Conservation (phyloP, 2,797 vertebrate genomes). For the Eutrigla gurnardus region DNA sequence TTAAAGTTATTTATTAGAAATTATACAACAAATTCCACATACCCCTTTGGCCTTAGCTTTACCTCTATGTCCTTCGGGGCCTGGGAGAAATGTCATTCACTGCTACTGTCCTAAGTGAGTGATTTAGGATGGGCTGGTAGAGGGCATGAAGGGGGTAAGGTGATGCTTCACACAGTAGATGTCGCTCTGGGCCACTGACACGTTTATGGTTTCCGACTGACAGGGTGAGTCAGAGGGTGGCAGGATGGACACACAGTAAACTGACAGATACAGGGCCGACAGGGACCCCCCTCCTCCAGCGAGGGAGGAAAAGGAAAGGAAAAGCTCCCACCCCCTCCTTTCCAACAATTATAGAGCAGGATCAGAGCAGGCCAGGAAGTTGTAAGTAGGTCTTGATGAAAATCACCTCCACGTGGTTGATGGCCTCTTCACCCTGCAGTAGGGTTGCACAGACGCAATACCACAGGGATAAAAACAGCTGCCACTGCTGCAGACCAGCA, state of each 20-base stretch:
- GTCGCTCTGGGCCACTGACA: constrained; percentile 65
- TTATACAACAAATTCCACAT: neutral
- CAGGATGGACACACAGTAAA: constrained; percentile 68
- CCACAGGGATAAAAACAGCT: constrained; percentile 14
- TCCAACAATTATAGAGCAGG: constrained; percentile 45
- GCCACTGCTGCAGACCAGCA: constrained; percentile 4
- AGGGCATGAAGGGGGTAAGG: constrained; percentile 35
- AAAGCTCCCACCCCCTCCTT: constrained; percentile 18
- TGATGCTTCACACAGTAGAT: constrained; percentile 65
- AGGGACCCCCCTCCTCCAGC: constrained; percentile 66
- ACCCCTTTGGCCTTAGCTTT: constrained; percentile 49
- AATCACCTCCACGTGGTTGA: constrained; percentile 70
- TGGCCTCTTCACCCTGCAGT: constrained; percentile 47
- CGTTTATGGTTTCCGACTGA: constrained; percentile 72
- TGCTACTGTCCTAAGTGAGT: constrained; percentile 75
- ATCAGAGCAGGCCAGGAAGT: constrained; percentile 67
- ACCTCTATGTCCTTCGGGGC: constrained; percentile 51
- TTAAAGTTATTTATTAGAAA: neutral
- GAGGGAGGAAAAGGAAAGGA: constrained; percentile 67
- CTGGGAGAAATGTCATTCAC: constrained; percentile 77
- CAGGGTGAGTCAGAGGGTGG: constrained; percentile 65
- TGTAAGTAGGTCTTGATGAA: constrained; percentile 76
- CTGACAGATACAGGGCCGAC: constrained; percentile 59
- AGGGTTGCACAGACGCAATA: constrained; percentile 23
- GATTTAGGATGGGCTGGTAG: constrained; percentile 56